Evolutionary conservation across 2,113 vertebrate genomes (phyloP).

Genomic region (Ceyx margarethae): DNA sequence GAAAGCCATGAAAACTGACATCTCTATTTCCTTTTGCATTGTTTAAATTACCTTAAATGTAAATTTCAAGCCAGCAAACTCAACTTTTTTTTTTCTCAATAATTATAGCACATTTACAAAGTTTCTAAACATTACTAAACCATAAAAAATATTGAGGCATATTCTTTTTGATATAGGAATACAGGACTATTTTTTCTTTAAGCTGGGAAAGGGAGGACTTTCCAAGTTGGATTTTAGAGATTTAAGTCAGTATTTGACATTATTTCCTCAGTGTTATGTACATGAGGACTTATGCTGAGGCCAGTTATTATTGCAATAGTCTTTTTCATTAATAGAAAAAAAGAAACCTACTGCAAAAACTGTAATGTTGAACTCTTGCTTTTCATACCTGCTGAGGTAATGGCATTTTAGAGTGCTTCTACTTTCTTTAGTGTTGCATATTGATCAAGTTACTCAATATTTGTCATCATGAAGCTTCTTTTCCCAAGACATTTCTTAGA

Average conservation of each 20-base stretch:
- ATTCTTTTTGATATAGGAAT: not conserved
- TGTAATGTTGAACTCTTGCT: not conserved
- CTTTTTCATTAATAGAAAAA: not conserved
- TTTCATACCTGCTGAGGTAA: constrained; percentile 4
- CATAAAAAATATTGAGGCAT: not conserved
- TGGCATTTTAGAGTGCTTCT: not conserved
- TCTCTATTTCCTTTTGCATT: not conserved
- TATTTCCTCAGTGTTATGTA: not conserved
- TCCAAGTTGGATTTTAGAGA: not conserved
- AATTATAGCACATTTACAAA: not conserved
- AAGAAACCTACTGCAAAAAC: not conserved
- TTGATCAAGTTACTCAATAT: constrained; percentile 37
- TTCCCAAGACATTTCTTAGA: not conserved
- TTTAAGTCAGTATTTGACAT: not conserved
- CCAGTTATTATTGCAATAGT: not conserved
- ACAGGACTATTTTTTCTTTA: not conserved
- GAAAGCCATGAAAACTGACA: not conserved
- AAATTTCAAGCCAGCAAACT: not conserved
- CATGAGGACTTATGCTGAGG: not conserved
- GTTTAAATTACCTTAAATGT: not conserved
- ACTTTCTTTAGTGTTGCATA: not conserved
- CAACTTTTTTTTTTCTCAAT: not conserved
- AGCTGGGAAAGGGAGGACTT: not conserved
- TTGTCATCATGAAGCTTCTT: constrained; percentile 20
- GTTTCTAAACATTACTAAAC: not conserved